phyloP scores from a whole-genome alignment of 2,113 vertebrate species.

The Phaethon lepturus region DNA sequence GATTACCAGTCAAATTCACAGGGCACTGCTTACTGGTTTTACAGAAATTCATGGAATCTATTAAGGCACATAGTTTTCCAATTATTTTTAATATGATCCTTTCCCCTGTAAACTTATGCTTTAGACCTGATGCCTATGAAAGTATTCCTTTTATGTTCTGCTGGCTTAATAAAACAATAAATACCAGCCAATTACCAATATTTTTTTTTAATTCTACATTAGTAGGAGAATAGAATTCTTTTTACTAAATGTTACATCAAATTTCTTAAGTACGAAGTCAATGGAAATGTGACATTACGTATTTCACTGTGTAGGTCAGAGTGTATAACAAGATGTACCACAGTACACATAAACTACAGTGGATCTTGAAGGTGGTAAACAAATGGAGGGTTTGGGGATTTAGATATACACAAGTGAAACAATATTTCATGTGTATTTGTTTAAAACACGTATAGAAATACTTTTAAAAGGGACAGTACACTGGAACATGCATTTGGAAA shows the following conservation, averaged over 20 bases:
- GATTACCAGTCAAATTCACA: not conserved
- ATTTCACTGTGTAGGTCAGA: not conserved
- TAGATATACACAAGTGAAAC: not conserved
- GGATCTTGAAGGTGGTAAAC: not conserved
- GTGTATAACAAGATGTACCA: too few species aligned
- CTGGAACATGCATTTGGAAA: not conserved
- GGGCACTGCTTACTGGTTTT: not conserved
- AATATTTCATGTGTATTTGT: not conserved
- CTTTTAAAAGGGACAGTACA: not conserved
- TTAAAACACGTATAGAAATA: not conserved
- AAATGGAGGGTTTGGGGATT: not conserved
- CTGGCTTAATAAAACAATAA: not conserved
- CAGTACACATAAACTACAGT: not conserved
- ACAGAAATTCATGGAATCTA: not conserved
- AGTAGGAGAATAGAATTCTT: not conserved
- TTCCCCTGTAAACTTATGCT: not conserved
- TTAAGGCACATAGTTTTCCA: not conserved
- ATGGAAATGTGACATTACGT: fast-evolving
- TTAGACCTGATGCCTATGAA: not conserved
- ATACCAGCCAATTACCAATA: not conserved
- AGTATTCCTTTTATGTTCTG: not conserved
- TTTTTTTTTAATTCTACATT: not conserved
- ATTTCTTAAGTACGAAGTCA: not conserved
- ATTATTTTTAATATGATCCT: not conserved
- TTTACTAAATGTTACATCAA: not conserved